phyloP scores from a whole-genome alignment of 1,140 invertebrate species.

The Gonatopus flavifemur region DNA sequence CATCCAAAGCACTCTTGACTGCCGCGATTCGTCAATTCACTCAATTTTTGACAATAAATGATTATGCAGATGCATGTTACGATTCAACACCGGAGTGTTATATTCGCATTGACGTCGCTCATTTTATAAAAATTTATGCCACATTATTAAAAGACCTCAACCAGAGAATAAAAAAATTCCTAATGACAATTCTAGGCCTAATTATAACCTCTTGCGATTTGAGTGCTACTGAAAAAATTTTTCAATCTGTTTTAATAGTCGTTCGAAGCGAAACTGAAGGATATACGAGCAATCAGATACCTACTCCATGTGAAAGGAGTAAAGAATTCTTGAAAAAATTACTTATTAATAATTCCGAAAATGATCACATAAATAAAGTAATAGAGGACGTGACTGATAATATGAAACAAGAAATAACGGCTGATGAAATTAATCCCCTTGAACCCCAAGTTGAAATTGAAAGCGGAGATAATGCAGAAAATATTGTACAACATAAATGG shows the following conservation, averaged over 20 bases:
- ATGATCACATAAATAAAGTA: not conserved
- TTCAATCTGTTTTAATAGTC: not conserved
- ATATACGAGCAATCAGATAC: too few relatives aligned
- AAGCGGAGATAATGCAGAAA: too few relatives aligned
- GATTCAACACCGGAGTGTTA: not conserved
- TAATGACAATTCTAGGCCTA: conserved; percentile 1
- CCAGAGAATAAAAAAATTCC: conserved; percentile 5
- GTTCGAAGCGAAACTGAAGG: not conserved
- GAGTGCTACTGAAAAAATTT: not conserved
- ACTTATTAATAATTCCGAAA: not conserved
- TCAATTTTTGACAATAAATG: not conserved
- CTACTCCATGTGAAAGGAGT: not conserved
- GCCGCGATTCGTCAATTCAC: conserved; percentile 7
- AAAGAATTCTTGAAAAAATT: not conserved
- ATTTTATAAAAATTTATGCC: conserved; percentile 5
- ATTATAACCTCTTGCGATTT: not conserved
- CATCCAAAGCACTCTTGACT: conserved; percentile 11
- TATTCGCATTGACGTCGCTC: conserved; percentile 5
- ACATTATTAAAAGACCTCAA: conserved; percentile 1
- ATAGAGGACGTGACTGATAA: not conserved
- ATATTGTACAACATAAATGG: not conserved
- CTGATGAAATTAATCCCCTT: too few relatives aligned
- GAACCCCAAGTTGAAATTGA: too few relatives aligned
- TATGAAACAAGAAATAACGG: not conserved
- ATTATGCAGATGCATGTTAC: not conserved